Base-by-base conservation (phyloP, 2,797 vertebrate species). In the Echeneis naucrates region DNA sequence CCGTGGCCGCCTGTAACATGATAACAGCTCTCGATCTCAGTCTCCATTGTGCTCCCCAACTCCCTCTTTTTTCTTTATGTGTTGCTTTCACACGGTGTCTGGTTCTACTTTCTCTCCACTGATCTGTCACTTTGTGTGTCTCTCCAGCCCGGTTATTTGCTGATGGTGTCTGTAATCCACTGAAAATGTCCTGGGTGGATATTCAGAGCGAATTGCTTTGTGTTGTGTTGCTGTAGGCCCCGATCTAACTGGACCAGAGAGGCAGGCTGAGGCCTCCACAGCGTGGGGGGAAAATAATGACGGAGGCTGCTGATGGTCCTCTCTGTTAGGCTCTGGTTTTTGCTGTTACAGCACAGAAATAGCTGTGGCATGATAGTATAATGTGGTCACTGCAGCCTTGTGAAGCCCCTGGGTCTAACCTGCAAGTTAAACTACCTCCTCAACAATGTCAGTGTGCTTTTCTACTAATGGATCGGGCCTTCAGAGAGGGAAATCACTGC, bases 171-270 rank as follows among this genome's bases (percentile, higher is more conserved):
- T 32, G 63, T 88, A 82, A 83, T 85, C 75, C 54, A 48, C 65
- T 79, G 69, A 55, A 80, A 75, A 73, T 68, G 67, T 80, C 82
- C 81, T 67, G 58, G 60, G 72, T 69, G 77, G 72, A 75, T 71
- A 67, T 85, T 89, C 67, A 59, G 50, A 64, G 77, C 53, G 81
- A 79, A 84, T 84, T 76, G 80, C 59, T 78, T 72, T 48, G 62
- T 81, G 74, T 82, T 70, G 63, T 72, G 72, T 77, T 80, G 74
- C 80, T 78, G 44, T 51, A 76, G 75, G 75, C 61, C 32, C 59
- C 42, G n/a, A 44, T 56, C 45, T 77, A 81, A 82, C 77, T 73
- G 60, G 58, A 72, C 64, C 30, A 33, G 14, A 48, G 68, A 72
- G 45, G 30, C 68, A 48, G 54, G 48, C 79, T 21, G 45, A 45